Evolutionary conservation across 1,140 invertebrate genomes (phyloP).

Genomic region (Zeugodacus cucurbitae): DNA sequence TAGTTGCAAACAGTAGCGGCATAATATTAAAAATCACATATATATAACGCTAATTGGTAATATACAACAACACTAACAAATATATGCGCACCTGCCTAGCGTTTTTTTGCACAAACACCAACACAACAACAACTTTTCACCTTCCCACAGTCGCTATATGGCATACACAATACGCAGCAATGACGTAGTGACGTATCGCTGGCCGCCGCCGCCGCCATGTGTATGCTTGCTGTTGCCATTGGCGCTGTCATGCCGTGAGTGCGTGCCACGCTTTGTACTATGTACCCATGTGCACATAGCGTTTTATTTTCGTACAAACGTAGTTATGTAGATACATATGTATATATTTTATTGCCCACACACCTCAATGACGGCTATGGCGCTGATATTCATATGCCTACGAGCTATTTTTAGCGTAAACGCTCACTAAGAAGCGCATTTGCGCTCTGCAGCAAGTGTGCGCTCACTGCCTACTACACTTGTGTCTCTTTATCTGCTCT

Average conservation of each 20-base stretch:
- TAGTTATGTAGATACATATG: neutral
- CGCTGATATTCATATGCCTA: neutral
- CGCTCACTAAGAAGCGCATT: neutral
- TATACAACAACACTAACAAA: neutral
- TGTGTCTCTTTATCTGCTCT: neutral
- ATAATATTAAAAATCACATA: neutral
- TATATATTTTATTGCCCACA: neutral
- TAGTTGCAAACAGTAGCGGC: neutral
- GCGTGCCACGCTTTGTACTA: conserved; percentile 39
- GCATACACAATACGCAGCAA: conserved; percentile 7
- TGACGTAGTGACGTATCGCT: neutral
- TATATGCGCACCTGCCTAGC: neutral
- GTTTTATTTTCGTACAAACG: too few species aligned
- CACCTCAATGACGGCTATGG: neutral
- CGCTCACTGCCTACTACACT: neutral
- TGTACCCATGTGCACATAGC: neutral
- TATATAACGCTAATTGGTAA: neutral
- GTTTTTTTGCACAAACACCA: neutral
- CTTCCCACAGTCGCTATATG: neutral
- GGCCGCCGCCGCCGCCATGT: neutral
- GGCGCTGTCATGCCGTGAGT: conserved; percentile 40
- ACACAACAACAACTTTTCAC: neutral
- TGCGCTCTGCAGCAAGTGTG: neutral
- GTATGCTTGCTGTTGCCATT: neutral
- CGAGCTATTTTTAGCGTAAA: neutral